Conservation (phyloP, 2,113 vertebrate genomes). For the Butorides virescens region DNA sequence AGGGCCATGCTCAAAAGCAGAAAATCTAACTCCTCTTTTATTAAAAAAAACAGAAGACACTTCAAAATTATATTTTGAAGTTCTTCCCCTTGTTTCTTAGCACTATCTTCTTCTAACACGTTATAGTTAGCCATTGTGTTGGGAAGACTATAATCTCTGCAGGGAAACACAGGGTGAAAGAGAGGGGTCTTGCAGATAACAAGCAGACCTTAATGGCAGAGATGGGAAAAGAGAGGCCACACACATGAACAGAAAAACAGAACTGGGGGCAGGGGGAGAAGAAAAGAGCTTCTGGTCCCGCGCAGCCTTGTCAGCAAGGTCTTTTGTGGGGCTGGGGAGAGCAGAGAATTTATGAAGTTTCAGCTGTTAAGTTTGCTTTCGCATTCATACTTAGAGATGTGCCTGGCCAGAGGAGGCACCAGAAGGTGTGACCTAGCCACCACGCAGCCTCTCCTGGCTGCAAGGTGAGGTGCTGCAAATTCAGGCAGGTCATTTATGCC, state of each 20-base stretch:
- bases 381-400: background rate
- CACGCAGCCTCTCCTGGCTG: background rate
- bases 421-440: background rate
- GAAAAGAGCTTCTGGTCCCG: background rate
- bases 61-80: background rate
- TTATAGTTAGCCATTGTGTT: background rate
- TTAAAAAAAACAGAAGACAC: background rate
- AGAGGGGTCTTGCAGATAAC: background rate
- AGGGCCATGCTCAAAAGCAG: background rate
- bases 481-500: background rate
- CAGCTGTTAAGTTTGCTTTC: background rate
- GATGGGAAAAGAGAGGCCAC: background rate
- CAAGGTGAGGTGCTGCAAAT: background rate
- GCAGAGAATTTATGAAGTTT: background rate
- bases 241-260: background rate
- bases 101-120: background rate
- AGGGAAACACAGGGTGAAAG: background rate
- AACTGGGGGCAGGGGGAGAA: accelerated
- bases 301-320: background rate
- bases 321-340: background rate
- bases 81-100: background rate
- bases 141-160: background rate
- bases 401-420: background rate
- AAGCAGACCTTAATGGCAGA: background rate
- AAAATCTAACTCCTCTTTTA: background rate